Evolutionary conservation across 2,113 vertebrate species (phyloP), one percentile per base, ranked within the genome.

Genomic region (Tyto alba): DNA sequence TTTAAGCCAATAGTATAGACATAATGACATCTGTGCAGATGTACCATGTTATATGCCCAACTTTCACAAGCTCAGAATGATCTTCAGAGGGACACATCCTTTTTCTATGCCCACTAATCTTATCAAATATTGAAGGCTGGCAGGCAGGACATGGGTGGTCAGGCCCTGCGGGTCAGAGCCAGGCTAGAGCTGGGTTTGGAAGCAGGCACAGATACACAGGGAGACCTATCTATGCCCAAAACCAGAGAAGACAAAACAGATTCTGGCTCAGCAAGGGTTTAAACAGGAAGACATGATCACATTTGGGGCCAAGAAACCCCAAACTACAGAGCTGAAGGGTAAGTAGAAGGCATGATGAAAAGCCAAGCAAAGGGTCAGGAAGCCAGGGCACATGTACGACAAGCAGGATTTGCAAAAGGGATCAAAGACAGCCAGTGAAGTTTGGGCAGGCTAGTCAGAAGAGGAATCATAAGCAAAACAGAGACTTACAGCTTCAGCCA

Each of bases 401-500:
- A 9, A 48, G 59, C 13, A 79, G 74, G 62, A 36, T 82, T 85
- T 93, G 43, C 88, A 82, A 34, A 36, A 71, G 43, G 40, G 34
- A 85, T 73, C 71, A 72, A n/a, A 94, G 38, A 22, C 23, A 27
- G 53, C 6, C 48, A 64, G 62, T 2, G 30, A 78, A 82, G 52
- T 18, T 38, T 0, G 0, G 38, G 66, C 52, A 78, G 62, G 36
- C 26, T n/a, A 45, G 18, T 19, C 5, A 1, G 47, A 45, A 47
- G 20, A 64, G 62, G 57, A 88, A 85, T 52, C 78, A 90, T 88
- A 64, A 82, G 71, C 57, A 79, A 79, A 91, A 79, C 43, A 90
- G 62, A 88, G 56, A 75, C 55, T 59, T 29, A 29, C 1, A 68
- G 56, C 77, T 78, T 34, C 48, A 47, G 85, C 95, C 92, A 93